phyloP scores from a whole-genome alignment of 2,888 invertebrate species.

The Achlya flavicornis region DNA sequence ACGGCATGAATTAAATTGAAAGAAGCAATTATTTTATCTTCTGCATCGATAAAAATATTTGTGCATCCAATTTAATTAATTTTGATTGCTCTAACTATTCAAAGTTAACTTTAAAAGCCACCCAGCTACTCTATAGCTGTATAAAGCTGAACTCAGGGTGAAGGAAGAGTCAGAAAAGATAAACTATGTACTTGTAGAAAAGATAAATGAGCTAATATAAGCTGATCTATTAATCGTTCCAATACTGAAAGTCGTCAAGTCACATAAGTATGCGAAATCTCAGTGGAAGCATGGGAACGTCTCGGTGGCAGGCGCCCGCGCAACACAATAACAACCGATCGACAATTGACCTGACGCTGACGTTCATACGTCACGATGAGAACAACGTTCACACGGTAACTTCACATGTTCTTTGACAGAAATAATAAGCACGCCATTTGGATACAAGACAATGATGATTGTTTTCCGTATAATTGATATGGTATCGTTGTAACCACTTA shows the following conservation, averaged over 20 bases:
- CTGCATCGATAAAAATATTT: not conserved
- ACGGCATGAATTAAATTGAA: constrained; percentile 22
- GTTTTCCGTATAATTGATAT: constrained; percentile 41
- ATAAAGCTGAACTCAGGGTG: not conserved
- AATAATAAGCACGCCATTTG: constrained; percentile 50
- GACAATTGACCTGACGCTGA: constrained; percentile 65
- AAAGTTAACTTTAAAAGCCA: not conserved
- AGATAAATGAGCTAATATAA: not conserved
- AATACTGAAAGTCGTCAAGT: constrained; percentile 45
- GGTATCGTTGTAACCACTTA: constrained; percentile 8
- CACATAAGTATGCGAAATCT: constrained; percentile 64
- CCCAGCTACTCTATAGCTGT: not conserved
- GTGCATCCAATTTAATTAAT: not conserved
- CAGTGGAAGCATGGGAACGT: constrained; percentile 54
- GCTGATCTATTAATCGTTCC: not conserved
- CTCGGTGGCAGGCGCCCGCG: constrained; percentile 25
- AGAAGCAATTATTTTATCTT: constrained; percentile 7
- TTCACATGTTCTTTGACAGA: constrained; percentile 45
- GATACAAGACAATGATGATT: constrained; percentile 46
- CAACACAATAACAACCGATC: constrained; percentile 55
- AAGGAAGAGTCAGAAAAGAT: not conserved
- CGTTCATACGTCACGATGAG: constrained; percentile 65
- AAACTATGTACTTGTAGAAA: not conserved
- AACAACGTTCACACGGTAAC: constrained; percentile 70
- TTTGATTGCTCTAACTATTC: not conserved